Evolutionary conservation across 1,140 invertebrate species (phyloP).

Genomic region (Lucilia cuprina): DNA sequence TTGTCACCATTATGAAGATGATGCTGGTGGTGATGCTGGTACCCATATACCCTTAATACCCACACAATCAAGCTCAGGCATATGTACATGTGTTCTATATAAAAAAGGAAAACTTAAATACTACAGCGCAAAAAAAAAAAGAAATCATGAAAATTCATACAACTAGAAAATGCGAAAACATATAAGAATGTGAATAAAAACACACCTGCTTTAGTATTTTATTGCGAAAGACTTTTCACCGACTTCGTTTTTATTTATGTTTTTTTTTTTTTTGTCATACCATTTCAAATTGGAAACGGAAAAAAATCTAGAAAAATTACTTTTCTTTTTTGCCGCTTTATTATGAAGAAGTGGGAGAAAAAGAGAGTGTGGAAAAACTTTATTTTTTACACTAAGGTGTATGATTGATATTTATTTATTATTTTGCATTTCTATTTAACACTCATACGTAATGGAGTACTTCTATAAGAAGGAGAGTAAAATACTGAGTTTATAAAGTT

Average conservation of each 20-base stretch:
- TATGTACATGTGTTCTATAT: no score
- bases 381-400: neutral
- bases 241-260: neutral
- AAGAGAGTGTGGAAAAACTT: neutral
- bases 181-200: neutral
- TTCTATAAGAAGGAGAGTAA: no score
- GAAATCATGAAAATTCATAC: neutral
- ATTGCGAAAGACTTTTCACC: neutral
- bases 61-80: neutral
- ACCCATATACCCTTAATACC: neutral
- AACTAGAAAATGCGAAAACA: neutral
- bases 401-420: constrained; percentile 15
- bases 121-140: neutral
- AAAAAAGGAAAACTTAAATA: no score
- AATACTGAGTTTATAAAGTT: no score
- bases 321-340: neutral
- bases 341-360: neutral
- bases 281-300: neutral
- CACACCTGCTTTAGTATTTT: neutral
- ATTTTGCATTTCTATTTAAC: neutral
- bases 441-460: no score
- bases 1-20: neutral
- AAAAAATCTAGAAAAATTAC: neutral
- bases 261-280: no score
- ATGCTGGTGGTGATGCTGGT: neutral